These are phyloP conservation scores for Herminia tarsipennalis DNA, from an alignment of 2,888 invertebrate genomes.

Conservation along the genomic window DNA sequence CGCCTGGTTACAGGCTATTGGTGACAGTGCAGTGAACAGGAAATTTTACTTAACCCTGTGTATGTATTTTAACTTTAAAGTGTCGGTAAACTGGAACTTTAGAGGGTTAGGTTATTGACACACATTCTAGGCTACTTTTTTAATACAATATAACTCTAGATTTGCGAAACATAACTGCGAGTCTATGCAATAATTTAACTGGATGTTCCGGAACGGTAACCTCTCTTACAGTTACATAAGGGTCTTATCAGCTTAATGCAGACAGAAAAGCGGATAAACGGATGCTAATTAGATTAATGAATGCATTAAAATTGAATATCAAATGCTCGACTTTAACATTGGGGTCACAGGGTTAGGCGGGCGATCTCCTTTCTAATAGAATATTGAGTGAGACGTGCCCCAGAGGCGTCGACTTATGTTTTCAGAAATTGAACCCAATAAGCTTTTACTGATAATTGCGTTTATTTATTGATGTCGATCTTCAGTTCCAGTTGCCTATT, in stretches of 20 bases:
- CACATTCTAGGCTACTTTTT: too few species aligned
- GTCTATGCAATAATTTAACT: too few species aligned
- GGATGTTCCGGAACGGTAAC: too few species aligned
- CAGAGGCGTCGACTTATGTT: conserved; percentile 13
- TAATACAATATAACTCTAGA: too few species aligned
- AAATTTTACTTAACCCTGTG: too few species aligned
- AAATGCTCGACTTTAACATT: conserved; percentile 14
- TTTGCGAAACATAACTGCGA: too few species aligned
- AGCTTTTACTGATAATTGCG: conserved; percentile 24
- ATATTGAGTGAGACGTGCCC: conserved; percentile 4
- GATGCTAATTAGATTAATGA: neutral
- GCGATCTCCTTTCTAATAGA: neutral
- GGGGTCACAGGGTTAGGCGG: conserved; percentile 13
- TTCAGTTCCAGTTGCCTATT: conserved; percentile 11
- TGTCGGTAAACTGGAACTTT: too few species aligned
- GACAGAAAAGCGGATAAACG: neutral
- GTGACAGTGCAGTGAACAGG: too few species aligned
- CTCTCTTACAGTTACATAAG: too few species aligned
- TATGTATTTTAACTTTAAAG: too few species aligned
- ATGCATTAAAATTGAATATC: conserved; percentile 7
- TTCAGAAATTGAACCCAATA: conserved; percentile 22
- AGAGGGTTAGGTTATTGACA: too few species aligned
- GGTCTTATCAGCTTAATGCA: neutral
- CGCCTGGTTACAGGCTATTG: too few species aligned
- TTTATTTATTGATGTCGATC: conserved; percentile 30